These are phyloP conservation scores for Otus sunia DNA, from an alignment of 2,113 vertebrate species.

Conservation along the genomic window DNA sequence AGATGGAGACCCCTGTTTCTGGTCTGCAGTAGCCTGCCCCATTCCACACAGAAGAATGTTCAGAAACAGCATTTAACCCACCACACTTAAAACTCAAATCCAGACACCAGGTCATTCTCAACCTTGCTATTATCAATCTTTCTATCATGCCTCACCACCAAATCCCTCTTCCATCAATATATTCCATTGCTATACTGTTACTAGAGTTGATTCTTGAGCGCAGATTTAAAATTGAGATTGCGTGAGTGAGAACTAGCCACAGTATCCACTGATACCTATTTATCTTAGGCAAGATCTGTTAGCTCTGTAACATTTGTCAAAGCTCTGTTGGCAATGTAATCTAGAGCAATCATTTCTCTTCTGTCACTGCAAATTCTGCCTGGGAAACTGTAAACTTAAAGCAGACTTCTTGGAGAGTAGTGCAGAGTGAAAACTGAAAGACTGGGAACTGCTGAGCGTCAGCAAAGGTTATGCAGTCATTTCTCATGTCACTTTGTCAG, in stretches of 20 bases:
- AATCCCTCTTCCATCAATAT: background rate
- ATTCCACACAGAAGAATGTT: background rate
- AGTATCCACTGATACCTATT: background rate
- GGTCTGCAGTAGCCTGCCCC: background rate
- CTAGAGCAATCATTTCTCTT: constrained; percentile 41
- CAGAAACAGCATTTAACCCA: background rate
- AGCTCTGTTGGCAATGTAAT: constrained; percentile 43
- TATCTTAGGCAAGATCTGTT: constrained; percentile 30
- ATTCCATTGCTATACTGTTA: background rate
- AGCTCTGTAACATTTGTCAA: constrained; percentile 39
- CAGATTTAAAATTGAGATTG: constrained; percentile 13
- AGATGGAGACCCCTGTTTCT: background rate
- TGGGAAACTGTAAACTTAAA: constrained; percentile 17
- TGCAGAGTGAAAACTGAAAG: background rate
- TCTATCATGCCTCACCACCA: background rate
- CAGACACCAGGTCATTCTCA: background rate
- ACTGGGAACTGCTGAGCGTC: background rate
- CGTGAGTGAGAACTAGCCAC: background rate
- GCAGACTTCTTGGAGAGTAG: background rate
- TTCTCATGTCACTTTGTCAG: constrained; percentile 21
- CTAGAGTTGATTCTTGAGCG: background rate
- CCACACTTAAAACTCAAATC: background rate
- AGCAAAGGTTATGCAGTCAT: constrained; percentile 16
- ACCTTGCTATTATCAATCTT: background rate
- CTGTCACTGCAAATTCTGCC: constrained; percentile 42